Evolutionary conservation across 2,797 vertebrate species (phyloP).

Genomic region (Netta rufina): DNA sequence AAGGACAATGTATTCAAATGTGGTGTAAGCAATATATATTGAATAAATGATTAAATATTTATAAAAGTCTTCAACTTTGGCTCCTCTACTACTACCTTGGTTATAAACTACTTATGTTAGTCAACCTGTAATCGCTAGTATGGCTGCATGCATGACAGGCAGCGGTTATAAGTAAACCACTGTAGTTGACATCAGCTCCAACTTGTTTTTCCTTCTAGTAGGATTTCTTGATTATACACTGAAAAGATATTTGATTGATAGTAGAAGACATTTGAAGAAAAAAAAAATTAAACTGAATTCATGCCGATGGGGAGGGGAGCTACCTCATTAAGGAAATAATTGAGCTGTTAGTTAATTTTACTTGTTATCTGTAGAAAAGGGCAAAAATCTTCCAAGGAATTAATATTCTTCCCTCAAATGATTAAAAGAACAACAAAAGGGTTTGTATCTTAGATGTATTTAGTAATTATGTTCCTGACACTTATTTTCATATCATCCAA

Average conservation of each 20-base stretch:
- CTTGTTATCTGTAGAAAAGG: constrained; percentile 73
- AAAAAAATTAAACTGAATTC: constrained; percentile 52
- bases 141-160: neutral
- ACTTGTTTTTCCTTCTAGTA: constrained; percentile 40
- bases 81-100: neutral
- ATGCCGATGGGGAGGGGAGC: constrained; percentile 54
- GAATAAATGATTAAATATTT: constrained; percentile 19
- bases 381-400: constrained; percentile 66
- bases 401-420: constrained; percentile 65
- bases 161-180: constrained; percentile 18
- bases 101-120: constrained; percentile 34
- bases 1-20: neutral
- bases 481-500: constrained; percentile 65
- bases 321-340: constrained; percentile 79
- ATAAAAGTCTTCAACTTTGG: constrained; percentile 2
- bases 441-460: constrained; percentile 68
- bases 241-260: constrained; percentile 71
- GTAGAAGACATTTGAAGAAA: constrained; percentile 58
- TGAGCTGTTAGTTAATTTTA: constrained; percentile 78
- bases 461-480: constrained; percentile 74
- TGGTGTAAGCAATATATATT: neutral
- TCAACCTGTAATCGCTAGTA: constrained; percentile 13
- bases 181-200: constrained; percentile 23
- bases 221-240: constrained; percentile 25
- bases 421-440: constrained; percentile 78